Percentiles rank a stretch among this genome's conserved stretches.
Conservation (phyloP, 1,140 invertebrate species). For the Sweltsa coloradensis region DNA sequence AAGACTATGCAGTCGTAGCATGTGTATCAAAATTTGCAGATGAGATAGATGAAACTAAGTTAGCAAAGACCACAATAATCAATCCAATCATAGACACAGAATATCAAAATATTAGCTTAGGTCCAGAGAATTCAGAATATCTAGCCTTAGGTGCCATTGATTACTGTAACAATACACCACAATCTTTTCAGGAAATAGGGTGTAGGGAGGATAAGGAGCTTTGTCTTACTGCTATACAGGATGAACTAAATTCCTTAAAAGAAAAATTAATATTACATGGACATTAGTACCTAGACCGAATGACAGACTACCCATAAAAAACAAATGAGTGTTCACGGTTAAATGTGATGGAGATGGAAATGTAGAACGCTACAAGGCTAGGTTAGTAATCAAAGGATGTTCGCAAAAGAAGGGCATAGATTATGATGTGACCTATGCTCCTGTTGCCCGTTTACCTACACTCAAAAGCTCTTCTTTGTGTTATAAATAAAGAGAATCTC, state of each 20-base stretch:
- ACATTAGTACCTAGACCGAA: slow-evolving; percentile 24
- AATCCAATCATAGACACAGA: no score
- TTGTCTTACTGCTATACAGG: slow-evolving; percentile 17
- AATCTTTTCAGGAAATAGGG: background rate
- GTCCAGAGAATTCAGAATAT: no score
- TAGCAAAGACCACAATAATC: background rate
- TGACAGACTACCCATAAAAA: slow-evolving; percentile 23
- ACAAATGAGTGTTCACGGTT: slow-evolving; percentile 26
- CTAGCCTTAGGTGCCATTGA: background rate
- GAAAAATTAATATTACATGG: slow-evolving; percentile 19
- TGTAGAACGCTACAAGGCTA: slow-evolving; percentile 26
- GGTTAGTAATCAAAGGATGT: slow-evolving; percentile 31
- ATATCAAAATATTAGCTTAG: no score
- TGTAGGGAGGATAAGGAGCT: slow-evolving; percentile 7
- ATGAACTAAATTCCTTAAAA: slow-evolving; percentile 15
- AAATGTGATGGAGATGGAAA: slow-evolving; percentile 25
- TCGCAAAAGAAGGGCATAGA: slow-evolving; percentile 26
- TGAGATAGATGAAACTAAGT: background rate
- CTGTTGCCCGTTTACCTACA: slow-evolving; percentile 21
- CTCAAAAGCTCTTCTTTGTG: no score
- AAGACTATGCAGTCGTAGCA: background rate
- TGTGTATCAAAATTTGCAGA: background rate
- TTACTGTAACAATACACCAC: background rate
- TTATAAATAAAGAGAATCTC: no score
- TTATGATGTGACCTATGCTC: slow-evolving; percentile 28